Conservation (phyloP, 2,888 invertebrate species). For the Meloe dianella region DNA sequence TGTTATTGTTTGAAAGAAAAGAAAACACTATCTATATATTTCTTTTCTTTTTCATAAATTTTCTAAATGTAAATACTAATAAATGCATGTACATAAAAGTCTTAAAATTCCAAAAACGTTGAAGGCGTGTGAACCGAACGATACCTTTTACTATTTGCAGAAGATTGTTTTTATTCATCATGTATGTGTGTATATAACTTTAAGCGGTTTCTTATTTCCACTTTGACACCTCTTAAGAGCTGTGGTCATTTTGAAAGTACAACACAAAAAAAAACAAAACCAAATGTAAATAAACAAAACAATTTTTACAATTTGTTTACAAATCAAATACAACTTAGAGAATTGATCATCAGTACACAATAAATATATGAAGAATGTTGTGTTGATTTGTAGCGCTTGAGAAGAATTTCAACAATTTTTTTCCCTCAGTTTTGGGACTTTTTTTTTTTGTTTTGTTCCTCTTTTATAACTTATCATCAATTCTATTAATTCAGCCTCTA, state of each 20-base stretch:
- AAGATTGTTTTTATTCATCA: constrained; percentile 44
- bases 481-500: background rate
- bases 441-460: background rate
- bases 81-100: background rate
- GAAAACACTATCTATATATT: background rate
- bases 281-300: constrained; percentile 38
- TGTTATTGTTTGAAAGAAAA: background rate
- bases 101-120: constrained; percentile 3
- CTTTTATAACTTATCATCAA: background rate
- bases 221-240: constrained; percentile 44
- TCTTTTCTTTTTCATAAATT: constrained; percentile 5
- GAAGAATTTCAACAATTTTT: constrained; percentile 6
- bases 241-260: constrained; percentile 39
- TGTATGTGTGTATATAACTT: constrained; percentile 31
- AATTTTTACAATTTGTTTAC: constrained; percentile 40
- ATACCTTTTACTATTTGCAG: constrained; percentile 34
- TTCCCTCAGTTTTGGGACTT: background rate
- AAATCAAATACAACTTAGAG: constrained; percentile 33
- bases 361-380: constrained; percentile 1
- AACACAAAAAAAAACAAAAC: background rate
- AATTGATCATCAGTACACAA: constrained; percentile 11
- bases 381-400: constrained; percentile 1
- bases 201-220: constrained; percentile 44
- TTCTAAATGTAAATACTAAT: constrained; percentile 2
- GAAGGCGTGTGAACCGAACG: constrained; percentile 41